A percentile compares a stretch with the other conserved stretches of the same genome.
Evolutionary conservation across 2,797 vertebrate genomes (phyloP).

Genomic region (Sebastes alutus): DNA sequence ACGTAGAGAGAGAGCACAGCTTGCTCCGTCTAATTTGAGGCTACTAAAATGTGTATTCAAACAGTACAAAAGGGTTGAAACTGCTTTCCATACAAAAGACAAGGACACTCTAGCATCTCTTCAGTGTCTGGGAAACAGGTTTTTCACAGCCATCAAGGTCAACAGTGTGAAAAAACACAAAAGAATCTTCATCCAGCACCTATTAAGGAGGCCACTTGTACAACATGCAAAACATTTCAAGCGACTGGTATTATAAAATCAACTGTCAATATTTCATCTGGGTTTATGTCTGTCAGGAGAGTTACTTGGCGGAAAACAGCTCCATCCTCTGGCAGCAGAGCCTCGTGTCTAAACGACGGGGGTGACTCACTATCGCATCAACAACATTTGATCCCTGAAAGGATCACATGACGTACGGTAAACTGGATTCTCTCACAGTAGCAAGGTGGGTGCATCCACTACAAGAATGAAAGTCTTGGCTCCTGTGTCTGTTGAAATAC

Average conservation of each 20-base stretch:
- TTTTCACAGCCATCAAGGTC: background rate
- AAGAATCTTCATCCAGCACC: background rate
- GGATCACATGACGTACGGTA: background rate
- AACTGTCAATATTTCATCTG: background rate
- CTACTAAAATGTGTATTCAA: background rate
- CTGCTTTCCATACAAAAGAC: background rate
- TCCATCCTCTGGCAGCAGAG: conserved; percentile 34
- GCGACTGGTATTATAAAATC: too few species aligned
- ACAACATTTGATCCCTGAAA: background rate
- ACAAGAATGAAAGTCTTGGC: background rate
- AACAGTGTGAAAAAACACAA: background rate
- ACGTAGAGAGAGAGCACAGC: background rate
- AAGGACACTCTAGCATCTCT: background rate
- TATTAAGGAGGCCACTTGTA: background rate
- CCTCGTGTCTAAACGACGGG: background rate
- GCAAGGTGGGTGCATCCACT: background rate
- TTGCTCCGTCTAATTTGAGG: background rate
- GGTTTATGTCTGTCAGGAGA: background rate
- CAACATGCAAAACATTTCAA: background rate
- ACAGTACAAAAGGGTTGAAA: background rate
- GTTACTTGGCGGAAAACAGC: conserved; percentile 14
- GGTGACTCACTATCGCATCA: background rate
- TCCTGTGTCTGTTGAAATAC: background rate
- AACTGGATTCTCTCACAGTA: background rate
- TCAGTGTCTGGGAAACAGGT: background rate